phyloP scores from a whole-genome alignment of 1,140 invertebrate genomes.

The Rhizoglyphus robini region DNA sequence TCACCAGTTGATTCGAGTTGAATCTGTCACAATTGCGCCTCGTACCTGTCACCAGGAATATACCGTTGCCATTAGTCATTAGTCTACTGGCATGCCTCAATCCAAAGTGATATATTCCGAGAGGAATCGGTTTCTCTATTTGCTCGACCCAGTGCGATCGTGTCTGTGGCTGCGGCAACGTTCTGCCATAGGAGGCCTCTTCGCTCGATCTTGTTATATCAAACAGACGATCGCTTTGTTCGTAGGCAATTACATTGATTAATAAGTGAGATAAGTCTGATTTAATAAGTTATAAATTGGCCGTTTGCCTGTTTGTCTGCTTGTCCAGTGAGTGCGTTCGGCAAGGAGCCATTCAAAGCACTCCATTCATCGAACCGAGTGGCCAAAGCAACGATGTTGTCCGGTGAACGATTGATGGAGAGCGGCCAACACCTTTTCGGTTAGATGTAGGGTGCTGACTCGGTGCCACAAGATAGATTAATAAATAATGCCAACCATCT shows the following conservation, averaged over 20 bases:
- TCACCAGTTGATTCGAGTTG: too few species aligned
- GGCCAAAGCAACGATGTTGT: too few species aligned
- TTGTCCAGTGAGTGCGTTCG: not conserved
- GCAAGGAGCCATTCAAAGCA: too few species aligned
- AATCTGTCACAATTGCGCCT: too few species aligned
- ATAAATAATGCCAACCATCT: not conserved
- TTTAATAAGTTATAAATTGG: conserved; percentile 15
- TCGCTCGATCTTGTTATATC: not conserved
- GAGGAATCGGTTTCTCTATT: too few species aligned
- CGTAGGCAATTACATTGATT: conserved; percentile 9
- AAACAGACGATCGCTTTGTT: conserved; percentile 1
- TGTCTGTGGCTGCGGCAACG: too few species aligned
- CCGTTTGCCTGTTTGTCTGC: not conserved
- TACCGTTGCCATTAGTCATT: too few species aligned
- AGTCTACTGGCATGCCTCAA: too few species aligned
- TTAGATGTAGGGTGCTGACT: conserved; percentile 8
- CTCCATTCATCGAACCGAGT: too few species aligned
- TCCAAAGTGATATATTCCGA: too few species aligned
- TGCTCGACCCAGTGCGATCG: not conserved
- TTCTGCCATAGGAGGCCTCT: too few species aligned
- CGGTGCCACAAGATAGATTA: not conserved
- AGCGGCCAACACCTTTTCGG: conserved; percentile 10
- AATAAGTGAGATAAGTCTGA: conserved; percentile 10
- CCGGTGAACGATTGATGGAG: conserved; percentile 10
- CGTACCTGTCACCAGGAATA: too few species aligned